Evolutionary conservation across 1,140 invertebrate genomes (phyloP).

Genomic region (Ptiloglossa arizonensis): DNA sequence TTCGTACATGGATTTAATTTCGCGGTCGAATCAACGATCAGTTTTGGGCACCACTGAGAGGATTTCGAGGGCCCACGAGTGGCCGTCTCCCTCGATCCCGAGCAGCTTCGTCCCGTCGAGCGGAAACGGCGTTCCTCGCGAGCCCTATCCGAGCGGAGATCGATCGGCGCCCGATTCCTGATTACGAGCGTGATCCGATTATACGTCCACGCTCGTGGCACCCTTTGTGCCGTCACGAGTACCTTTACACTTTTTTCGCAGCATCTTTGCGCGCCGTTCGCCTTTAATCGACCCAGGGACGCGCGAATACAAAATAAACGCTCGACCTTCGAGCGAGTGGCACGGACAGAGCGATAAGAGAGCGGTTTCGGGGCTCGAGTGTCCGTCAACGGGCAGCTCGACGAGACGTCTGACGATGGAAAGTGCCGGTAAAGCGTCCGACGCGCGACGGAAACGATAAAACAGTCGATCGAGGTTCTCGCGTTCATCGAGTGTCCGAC

Average conservation of each 20-base stretch:
- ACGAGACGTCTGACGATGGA: not conserved
- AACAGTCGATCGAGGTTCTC: not conserved
- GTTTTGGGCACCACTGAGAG: too few species aligned
- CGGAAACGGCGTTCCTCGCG: not conserved
- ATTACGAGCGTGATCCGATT: slow-evolving; percentile 42
- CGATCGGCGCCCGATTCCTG: slow-evolving; percentile 41
- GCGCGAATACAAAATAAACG: not conserved
- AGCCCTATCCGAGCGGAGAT: not conserved
- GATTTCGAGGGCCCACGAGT: slow-evolving; percentile 42
- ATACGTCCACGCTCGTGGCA: slow-evolving; percentile 3
- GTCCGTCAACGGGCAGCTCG: not conserved
- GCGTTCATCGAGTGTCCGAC: slow-evolving; percentile 7
- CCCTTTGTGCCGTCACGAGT: not conserved
- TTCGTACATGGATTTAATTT: too few species aligned
- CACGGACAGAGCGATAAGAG: not conserved
- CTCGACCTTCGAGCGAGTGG: not conserved
- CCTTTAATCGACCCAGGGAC: not conserved
- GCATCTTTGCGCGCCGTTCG: not conserved
- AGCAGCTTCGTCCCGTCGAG: slow-evolving; percentile 31
- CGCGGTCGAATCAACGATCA: too few species aligned
- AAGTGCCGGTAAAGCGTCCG: not conserved
- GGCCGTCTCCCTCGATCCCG: slow-evolving; percentile 1
- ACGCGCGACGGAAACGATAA: not conserved
- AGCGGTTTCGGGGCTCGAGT: not conserved
- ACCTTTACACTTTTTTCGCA: not conserved